phyloP scores from a whole-genome alignment of 1,140 invertebrate genomes.

The Bathynomus jamesi region DNA sequence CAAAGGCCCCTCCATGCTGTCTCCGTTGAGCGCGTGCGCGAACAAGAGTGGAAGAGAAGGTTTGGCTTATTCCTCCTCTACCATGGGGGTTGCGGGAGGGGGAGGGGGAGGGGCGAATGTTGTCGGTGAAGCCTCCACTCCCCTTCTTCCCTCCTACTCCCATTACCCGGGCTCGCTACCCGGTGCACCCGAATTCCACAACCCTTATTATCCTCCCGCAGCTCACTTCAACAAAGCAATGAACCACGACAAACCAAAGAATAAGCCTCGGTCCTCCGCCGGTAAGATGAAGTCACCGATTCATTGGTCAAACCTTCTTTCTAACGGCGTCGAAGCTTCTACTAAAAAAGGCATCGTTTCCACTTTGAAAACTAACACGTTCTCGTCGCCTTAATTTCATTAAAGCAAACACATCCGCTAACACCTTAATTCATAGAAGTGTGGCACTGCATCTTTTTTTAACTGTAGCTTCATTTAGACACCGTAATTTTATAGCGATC shows the following conservation, averaged over 20 bases:
- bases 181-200: constrained; percentile 29
- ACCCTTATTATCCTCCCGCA: constrained; percentile 31
- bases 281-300: too few species aligned
- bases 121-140: constrained; percentile 25
- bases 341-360: too few species aligned
- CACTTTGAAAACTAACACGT: too few species aligned
- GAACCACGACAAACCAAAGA: constrained; percentile 31
- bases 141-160: constrained; percentile 20
- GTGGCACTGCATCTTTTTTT: too few species aligned
- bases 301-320: too few species aligned
- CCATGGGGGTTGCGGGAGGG: constrained; percentile 6
- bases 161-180: constrained; percentile 26
- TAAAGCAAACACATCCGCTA: too few species aligned
- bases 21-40: constrained; percentile 23
- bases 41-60: constrained; percentile 33
- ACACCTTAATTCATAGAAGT: too few species aligned
- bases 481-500: too few species aligned
- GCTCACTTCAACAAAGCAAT: constrained; percentile 32
- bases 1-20: constrained; percentile 28
- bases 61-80: constrained; percentile 27
- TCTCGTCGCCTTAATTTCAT: too few species aligned
- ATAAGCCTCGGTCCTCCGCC: constrained; percentile 32
- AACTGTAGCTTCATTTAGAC: too few species aligned
- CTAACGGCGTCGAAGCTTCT: too few species aligned
- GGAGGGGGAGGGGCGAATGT: constrained; percentile 6